Evolutionary conservation across 2,113 vertebrate genomes (phyloP), one percentile per base, ranked within the genome.

Genomic region (Peromyscus leucopus): DNA sequence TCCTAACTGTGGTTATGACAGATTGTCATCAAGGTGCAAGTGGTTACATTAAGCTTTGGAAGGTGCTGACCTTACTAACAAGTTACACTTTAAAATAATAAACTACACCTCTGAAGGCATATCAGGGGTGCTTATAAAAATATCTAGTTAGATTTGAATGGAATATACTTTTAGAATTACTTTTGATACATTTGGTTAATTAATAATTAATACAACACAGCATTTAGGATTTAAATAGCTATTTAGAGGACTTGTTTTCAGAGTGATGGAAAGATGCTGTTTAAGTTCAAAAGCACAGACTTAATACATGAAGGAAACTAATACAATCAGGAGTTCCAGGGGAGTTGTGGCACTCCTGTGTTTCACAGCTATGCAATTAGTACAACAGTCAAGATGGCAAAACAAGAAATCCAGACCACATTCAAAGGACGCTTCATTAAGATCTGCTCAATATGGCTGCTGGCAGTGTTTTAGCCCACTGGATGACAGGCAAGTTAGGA

Each of bases 161-260:
- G 8, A 96, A 39, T 33, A 39, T 80, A 31, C 63, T 51, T 92
- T 82, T 39, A 94, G n/a, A 13, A 46, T 76, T 46, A 91, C 3
- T 93, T 24, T 59, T 79, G 51, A 93, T 86, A 13, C 5, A 59
- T 84, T 84, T 91, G 57, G 89, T 93, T 71, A 95, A 71, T 83
- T 89, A 89, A 17, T 89, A 28, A 9, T 88, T 48, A 57, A 79
- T 65, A 84, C 4, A 1, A 91, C 39, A 93, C 84, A 90, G 31
- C 1, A 96, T 89, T 85, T 95, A 10, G n/a, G 13, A 78, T 95
- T 96, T 96, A 96, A 75, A 63, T 93, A 89, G 74, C 42, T 33
- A 39, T 12, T 0, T 85, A 63, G 7, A 93, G 97, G 26, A 84
- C 90, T 48, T 96, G 55, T 16, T 89, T 92, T 94, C 16, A 84